phyloP scores from a whole-genome alignment of 1,140 invertebrate genomes.

The Saccostrea echinata region DNA sequence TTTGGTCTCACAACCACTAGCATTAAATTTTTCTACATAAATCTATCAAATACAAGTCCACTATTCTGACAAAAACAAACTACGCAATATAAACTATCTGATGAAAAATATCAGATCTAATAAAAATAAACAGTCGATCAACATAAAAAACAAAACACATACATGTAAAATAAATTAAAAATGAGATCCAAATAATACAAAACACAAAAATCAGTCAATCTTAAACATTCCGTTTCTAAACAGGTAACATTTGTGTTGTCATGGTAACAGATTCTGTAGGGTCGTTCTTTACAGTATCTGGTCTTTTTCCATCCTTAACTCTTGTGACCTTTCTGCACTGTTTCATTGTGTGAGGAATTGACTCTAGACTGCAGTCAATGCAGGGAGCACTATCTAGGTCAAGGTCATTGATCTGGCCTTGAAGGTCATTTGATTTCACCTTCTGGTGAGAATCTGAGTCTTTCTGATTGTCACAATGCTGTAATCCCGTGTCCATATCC shows the following conservation, averaged over 20 bases:
- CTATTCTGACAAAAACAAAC: too few relatives aligned
- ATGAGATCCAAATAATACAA: conserved; percentile 23
- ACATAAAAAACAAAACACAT: neutral
- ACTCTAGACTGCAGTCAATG: conserved; percentile 76
- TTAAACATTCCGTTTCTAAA: neutral
- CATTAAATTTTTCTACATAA: neutral
- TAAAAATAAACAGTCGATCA: neutral
- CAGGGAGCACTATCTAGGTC: conserved; percentile 68
- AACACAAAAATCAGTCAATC: neutral
- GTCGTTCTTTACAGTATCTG: neutral
- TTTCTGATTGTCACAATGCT: neutral
- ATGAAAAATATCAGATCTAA: too few relatives aligned
- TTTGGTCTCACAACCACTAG: neutral
- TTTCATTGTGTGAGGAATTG: conserved; percentile 64
- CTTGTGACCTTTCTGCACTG: neutral
- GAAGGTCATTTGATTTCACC: conserved; percentile 7
- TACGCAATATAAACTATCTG: too few relatives aligned
- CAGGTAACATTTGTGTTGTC: neutral
- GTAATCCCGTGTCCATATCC: neutral
- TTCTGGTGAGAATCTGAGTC: neutral
- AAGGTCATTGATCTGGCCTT: conserved; percentile 49
- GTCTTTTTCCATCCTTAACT: neutral
- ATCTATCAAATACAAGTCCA: neutral
- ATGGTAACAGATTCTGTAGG: neutral
- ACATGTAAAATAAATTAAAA: conserved; percentile 2